A percentile compares a stretch with the other conserved stretches of the same genome.
Evolutionary conservation across 2,113 vertebrate genomes (phyloP).

Genomic region (Cromileptes altivelis): DNA sequence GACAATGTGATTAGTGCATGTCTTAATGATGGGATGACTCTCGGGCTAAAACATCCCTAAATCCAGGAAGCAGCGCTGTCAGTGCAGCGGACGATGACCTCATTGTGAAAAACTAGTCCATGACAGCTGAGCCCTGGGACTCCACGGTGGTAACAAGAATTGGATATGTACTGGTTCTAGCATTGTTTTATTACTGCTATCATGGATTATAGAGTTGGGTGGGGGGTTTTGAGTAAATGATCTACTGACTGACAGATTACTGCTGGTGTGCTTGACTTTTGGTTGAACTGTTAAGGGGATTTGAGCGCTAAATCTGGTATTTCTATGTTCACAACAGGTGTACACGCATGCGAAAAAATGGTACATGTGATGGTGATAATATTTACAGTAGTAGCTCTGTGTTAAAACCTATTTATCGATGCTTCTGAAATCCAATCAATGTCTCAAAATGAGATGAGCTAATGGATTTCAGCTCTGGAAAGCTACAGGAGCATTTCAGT

Average conservation of each 20-base stretch:
- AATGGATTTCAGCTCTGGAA: not conserved
- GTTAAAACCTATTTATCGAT: not conserved
- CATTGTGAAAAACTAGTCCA: constrained; percentile 39
- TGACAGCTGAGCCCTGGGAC: constrained; percentile 33
- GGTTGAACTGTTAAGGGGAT: not conserved
- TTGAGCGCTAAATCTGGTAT: not conserved
- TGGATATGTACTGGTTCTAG: not conserved
- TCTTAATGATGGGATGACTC: constrained; percentile 21
- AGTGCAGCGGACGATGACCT: constrained; percentile 31
- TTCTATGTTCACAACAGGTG: not conserved
- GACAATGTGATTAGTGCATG: not conserved
- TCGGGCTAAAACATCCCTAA: constrained; percentile 19
- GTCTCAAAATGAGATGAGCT: too few relatives aligned
- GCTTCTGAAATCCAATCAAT: too few relatives aligned
- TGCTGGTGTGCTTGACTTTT: not conserved
- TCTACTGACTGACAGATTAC: not conserved
- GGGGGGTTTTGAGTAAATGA: not conserved
- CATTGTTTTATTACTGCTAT: not conserved
- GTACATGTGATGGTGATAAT: not conserved
- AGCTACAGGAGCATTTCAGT: not conserved
- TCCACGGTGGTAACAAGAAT: not conserved
- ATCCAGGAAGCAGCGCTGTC: constrained; percentile 4
- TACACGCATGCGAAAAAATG: not conserved
- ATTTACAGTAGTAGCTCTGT: not conserved
- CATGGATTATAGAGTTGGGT: not conserved